These are phyloP conservation scores for Diachasma alloeum DNA, from an alignment of 1,140 invertebrate genomes.

Conservation along the genomic window DNA sequence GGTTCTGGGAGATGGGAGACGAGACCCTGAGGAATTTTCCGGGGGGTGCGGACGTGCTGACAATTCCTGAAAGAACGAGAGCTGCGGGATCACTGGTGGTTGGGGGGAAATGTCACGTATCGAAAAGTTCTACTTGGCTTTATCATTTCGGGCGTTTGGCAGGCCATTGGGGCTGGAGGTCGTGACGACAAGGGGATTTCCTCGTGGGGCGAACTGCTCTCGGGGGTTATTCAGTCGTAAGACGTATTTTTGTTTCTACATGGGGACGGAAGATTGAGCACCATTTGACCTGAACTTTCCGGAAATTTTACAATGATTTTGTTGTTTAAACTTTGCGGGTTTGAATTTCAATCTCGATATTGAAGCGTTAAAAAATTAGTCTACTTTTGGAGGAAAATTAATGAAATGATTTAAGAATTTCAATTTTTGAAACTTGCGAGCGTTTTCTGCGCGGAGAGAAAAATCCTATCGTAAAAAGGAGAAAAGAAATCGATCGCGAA, in stretches of 20 bases:
- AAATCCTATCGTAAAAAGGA: no score
- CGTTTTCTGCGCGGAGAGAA: no score
- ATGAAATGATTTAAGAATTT: no score
- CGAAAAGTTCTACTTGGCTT: neutral
- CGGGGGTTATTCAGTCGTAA: neutral
- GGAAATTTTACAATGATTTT: no score
- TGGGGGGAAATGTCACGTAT: neutral
- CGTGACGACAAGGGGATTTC: neutral
- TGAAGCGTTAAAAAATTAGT: no score
- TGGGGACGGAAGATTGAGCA: no score
- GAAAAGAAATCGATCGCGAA: neutral
- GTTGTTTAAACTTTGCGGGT: no score
- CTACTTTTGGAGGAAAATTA: no score
- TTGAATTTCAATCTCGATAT: no score
- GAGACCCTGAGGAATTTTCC: constrained; percentile 3
- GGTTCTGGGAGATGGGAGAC: neutral
- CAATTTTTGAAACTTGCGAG: no score
- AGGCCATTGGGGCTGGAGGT: neutral
- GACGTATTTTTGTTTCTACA: neutral
- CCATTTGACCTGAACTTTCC: no score
- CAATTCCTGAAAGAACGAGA: constrained; percentile 21
- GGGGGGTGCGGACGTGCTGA: constrained; percentile 11
- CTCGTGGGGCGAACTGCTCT: neutral
- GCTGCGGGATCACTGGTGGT: constrained; percentile 14
- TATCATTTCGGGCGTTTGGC: neutral